Evolutionary conservation across 2,113 vertebrate species (phyloP).

Genomic region (Antidorcas marsupialis): DNA sequence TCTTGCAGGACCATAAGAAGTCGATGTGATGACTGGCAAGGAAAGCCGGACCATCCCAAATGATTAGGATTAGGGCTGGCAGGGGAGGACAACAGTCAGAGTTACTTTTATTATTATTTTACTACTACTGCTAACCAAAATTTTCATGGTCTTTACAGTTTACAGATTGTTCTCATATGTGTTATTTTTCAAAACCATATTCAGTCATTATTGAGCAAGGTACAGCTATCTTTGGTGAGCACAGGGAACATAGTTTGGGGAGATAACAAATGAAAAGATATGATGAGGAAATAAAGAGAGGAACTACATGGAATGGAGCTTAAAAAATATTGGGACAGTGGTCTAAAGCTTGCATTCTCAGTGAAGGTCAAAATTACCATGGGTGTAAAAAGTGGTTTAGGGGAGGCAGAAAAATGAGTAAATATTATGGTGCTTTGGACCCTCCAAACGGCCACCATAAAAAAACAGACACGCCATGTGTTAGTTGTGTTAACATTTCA

Average conservation of each 20-base stretch:
- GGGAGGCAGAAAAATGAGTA: not conserved
- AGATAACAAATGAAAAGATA: not conserved
- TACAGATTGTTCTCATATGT: not conserved
- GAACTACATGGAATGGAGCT: not conserved
- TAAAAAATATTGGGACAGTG: not conserved
- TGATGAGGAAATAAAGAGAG: not conserved
- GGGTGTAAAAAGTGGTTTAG: not conserved
- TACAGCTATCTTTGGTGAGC: not conserved
- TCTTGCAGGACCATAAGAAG: not conserved
- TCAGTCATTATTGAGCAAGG: not conserved
- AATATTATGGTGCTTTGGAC: not conserved
- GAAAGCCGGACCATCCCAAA: not conserved
- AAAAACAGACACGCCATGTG: not conserved
- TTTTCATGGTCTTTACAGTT: not conserved
- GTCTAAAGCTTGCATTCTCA: not conserved
- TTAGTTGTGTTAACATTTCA: not conserved
- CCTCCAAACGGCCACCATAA: not conserved
- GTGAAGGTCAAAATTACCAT: not conserved
- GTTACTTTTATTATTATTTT: not conserved
- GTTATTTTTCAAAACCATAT: not conserved
- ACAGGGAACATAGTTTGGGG: not conserved
- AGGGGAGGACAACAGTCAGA: not conserved
- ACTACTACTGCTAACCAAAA: not conserved
- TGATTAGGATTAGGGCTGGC: not conserved
- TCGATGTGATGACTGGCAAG: not conserved